phyloP scores from a whole-genome alignment of 2,113 vertebrate genomes.

The Rhynchomys soricoides region DNA sequence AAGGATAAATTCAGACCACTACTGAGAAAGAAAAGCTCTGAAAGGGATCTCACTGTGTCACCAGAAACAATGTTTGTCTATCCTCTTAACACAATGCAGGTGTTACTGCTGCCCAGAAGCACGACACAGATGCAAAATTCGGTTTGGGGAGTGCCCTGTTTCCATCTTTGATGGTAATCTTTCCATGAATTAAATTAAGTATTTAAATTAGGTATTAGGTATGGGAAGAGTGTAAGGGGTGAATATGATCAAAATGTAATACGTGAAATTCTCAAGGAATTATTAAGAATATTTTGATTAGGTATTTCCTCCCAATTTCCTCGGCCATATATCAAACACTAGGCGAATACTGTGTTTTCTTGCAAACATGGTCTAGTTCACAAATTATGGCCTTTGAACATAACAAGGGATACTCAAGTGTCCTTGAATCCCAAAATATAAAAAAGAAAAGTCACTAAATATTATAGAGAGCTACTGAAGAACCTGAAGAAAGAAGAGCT shows the following conservation, averaged over 20 bases:
- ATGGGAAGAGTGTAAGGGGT: not conserved
- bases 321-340: constrained; percentile 1
- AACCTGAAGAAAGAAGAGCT: not conserved
- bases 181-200: not conserved
- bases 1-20: not conserved
- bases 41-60: not conserved
- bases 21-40: not conserved
- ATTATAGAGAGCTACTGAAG: not conserved
- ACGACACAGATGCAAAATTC: not conserved
- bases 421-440: not conserved
- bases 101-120: not conserved
- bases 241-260: not conserved
- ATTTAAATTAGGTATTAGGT: not conserved
- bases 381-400: constrained; percentile 10
- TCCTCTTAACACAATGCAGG: not conserved
- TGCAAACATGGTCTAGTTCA: constrained; percentile 9
- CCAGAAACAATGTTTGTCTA: not conserved
- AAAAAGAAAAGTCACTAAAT: not conserved
- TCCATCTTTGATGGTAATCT: constrained; percentile 14
- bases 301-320: not conserved
- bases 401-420: not conserved
- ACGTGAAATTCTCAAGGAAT: not conserved
- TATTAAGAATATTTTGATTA: not conserved
- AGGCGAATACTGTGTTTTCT: not conserved
- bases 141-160: not conserved